Percentiles rank a stretch among this genome's conserved stretches.
Conservation (phyloP, 2,888 invertebrate genomes). For the Acleris literana region DNA sequence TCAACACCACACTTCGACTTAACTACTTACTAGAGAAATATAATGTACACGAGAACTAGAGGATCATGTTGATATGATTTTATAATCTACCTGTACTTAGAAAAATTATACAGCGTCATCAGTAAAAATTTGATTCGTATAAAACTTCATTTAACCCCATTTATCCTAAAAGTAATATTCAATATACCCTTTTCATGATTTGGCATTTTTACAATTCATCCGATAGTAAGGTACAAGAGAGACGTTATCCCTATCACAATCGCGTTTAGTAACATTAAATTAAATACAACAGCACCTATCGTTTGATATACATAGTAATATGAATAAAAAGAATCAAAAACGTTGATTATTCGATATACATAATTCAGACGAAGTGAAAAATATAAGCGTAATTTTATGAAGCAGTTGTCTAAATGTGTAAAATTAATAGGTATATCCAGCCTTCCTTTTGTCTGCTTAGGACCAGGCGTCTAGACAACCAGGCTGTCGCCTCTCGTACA, state of each 20-base stretch:
- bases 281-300: conserved; percentile 80
- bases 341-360: conserved; percentile 61
- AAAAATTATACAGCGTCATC: conserved; percentile 73
- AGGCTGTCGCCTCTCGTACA: too few relatives aligned
- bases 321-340: conserved; percentile 71
- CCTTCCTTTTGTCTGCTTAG: background rate
- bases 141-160: conserved; percentile 76
- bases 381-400: conserved; percentile 69
- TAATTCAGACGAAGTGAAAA: conserved; percentile 61
- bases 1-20: conserved; percentile 50
- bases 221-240: conserved; percentile 70
- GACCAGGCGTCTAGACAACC: too few relatives aligned
- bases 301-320: conserved; percentile 71
- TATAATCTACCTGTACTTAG: conserved; percentile 75
- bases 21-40: conserved; percentile 55
- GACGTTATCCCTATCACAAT: conserved; percentile 73
- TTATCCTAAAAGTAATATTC: conserved; percentile 78
- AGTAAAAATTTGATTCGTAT: conserved; percentile 76
- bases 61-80: conserved; percentile 75
- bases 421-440: conserved; percentile 41
- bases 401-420: conserved; percentile 68
- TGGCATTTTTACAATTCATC: conserved; percentile 73
- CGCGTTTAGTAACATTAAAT: conserved; percentile 72
- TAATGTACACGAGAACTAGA: conserved; percentile 64
- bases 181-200: conserved; percentile 81